Evolutionary conservation across 2,797 vertebrate genomes (phyloP).

Genomic region (Botia kubotai): DNA sequence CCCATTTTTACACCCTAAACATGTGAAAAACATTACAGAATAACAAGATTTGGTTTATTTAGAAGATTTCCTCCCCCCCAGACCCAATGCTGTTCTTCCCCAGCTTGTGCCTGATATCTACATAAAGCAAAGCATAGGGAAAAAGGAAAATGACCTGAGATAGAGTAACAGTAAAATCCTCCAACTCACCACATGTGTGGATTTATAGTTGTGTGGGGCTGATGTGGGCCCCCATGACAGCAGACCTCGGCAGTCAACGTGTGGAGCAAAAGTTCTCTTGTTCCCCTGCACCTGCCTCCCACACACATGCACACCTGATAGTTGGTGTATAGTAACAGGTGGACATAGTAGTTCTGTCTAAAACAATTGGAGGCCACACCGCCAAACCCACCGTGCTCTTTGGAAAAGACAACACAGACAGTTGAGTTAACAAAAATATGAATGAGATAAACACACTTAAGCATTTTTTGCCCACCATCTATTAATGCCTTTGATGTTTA

Average conservation of each 20-base stretch:
- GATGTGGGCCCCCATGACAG: constrained; percentile 36
- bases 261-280: constrained; percentile 20
- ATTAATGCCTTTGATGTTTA: constrained; percentile 27
- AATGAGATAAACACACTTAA: constrained; percentile 24
- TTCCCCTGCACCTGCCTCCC: constrained; percentile 50
- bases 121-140: constrained; percentile 63
- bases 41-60: constrained; percentile 67
- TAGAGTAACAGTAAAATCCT: constrained; percentile 65
- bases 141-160: constrained; percentile 59
- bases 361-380: neutral
- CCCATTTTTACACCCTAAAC: constrained; percentile 36
- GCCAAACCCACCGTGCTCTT: neutral
- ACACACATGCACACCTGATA: constrained; percentile 33
- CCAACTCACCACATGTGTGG: constrained; percentile 65
- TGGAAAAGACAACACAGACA: constrained; percentile 13
- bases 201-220: constrained; percentile 66
- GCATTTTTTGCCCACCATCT: constrained; percentile 11
- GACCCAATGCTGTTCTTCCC: constrained; percentile 56
- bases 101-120: constrained; percentile 60
- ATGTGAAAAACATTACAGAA: constrained; percentile 63
- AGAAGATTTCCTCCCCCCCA: constrained; percentile 66
- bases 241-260: neutral
- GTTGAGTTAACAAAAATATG: constrained; percentile 1
- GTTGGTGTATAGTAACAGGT: constrained; percentile 6
- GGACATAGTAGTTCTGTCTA: neutral